A percentile compares a stretch with the other conserved stretches of the same genome.
These are phyloP conservation scores for Propithecus perrieri DNA, from an alignment of 2,797 vertebrate species.

Conservation along the genomic window DNA sequence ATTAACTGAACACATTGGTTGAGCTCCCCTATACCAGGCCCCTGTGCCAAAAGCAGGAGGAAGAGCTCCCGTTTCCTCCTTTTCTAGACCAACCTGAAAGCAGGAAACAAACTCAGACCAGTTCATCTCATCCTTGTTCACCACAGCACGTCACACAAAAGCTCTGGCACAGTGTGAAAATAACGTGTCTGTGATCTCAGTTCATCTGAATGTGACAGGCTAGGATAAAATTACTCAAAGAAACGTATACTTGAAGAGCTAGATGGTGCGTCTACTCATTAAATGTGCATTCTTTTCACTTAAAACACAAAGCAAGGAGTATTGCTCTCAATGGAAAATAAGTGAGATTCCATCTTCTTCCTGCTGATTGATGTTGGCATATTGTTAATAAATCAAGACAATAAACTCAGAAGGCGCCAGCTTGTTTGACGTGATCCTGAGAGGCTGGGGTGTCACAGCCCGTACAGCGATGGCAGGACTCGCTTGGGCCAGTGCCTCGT, in stretches of 20 bases:
- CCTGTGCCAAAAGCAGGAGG: too few species aligned
- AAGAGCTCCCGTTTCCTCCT: neutral
- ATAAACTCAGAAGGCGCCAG: neutral
- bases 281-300: neutral
- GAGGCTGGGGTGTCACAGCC: neutral
- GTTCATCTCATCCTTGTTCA: neutral
- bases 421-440: neutral
- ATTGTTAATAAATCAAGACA: neutral
- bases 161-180: neutral
- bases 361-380: neutral
- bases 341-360: neutral
- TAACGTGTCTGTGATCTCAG: neutral
- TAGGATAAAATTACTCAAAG: neutral
- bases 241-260: neutral
- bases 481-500: neutral
- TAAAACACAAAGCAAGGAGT: neutral
- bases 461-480: neutral
- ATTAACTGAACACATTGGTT: neutral
- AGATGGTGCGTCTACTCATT: neutral
- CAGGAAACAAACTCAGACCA: neutral
- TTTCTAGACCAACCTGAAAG: neutral
- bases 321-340: neutral
- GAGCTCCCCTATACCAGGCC: accelerated
- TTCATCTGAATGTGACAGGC: neutral
- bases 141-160: neutral